Conservation (phyloP, 2,797 vertebrate genomes). For the Holocentrus rufus region DNA sequence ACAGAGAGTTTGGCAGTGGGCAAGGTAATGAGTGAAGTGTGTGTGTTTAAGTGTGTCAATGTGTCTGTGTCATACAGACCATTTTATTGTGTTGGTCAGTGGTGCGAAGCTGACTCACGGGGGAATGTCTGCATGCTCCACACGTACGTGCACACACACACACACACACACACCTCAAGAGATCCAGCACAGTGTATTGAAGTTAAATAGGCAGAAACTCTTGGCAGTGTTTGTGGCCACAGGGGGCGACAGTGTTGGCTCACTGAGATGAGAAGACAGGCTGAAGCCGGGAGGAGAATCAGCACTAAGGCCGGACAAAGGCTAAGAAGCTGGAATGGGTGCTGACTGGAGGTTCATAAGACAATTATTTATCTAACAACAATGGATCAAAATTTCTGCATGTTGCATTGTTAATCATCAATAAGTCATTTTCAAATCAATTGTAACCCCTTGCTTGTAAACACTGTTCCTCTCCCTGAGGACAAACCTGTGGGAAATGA, state of each 20-base stretch:
- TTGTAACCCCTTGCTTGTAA: no score
- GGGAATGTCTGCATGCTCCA: constrained; percentile 19
- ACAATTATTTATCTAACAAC: no score
- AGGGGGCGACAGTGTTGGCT: constrained; percentile 3
- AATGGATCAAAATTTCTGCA: no score
- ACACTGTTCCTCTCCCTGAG: no score
- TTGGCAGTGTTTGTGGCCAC: constrained; percentile 14
- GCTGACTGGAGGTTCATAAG: no score
- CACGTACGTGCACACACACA: constrained; percentile 3
- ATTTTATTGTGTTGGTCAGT: constrained; percentile 41
- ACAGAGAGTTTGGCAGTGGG: neutral
- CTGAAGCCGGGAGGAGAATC: neutral
- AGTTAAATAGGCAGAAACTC: constrained; percentile 16
- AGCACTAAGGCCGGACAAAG: constrained; percentile 1
- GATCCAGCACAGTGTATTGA: constrained; percentile 12
- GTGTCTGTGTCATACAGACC: constrained; percentile 19
- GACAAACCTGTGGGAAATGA: no score
- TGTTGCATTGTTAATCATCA: no score
- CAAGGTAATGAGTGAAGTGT: neutral
- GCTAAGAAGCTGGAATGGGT: neutral
- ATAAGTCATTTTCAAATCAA: no score
- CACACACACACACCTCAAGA: constrained; percentile 12
- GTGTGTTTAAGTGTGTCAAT: neutral
- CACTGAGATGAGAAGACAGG: constrained; percentile 2
- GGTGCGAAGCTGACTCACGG: constrained; percentile 22